Percentiles rank a stretch among this genome's conserved stretches.
Evolutionary conservation across 2,888 invertebrate genomes (phyloP).

Genomic region (Thelaira solivaga): DNA sequence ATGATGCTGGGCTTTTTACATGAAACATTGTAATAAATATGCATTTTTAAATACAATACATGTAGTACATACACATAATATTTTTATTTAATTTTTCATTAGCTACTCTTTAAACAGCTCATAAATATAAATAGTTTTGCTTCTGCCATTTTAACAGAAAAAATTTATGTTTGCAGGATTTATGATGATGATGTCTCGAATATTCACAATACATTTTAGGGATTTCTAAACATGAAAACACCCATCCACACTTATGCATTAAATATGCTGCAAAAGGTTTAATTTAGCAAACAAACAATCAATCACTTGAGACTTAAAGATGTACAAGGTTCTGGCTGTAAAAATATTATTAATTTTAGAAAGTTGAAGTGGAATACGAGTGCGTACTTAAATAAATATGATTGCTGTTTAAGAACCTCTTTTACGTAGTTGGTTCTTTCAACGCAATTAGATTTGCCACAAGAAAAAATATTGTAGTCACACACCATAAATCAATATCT

Average conservation of each 20-base stretch:
- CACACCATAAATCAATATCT: too few relatives aligned
- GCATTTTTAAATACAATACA: background rate
- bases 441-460: too few relatives aligned
- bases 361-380: background rate
- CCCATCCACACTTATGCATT: background rate
- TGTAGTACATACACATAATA: background rate
- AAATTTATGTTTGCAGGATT: constrained; percentile 20
- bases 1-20: constrained; percentile 11
- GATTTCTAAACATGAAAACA: constrained; percentile 13
- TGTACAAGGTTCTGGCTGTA: constrained; percentile 26
- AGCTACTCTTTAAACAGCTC: constrained; percentile 26
- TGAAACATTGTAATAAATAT: constrained; percentile 2
- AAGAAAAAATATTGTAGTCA: too few relatives aligned
- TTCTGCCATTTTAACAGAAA: background rate
- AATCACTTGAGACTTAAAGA: constrained; percentile 46
- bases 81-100: constrained; percentile 30
- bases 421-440: too few relatives aligned
- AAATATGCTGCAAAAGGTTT: constrained; percentile 16
- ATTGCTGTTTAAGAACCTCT: background rate
- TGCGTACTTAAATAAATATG: too few relatives aligned
- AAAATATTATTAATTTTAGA: constrained; percentile 23
- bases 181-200: constrained; percentile 24
- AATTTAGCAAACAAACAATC: constrained; percentile 11
- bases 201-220: constrained; percentile 6
- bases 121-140: constrained; percentile 44